phyloP scores from a whole-genome alignment of 2,797 vertebrate genomes.

The Dipus sagitta region DNA sequence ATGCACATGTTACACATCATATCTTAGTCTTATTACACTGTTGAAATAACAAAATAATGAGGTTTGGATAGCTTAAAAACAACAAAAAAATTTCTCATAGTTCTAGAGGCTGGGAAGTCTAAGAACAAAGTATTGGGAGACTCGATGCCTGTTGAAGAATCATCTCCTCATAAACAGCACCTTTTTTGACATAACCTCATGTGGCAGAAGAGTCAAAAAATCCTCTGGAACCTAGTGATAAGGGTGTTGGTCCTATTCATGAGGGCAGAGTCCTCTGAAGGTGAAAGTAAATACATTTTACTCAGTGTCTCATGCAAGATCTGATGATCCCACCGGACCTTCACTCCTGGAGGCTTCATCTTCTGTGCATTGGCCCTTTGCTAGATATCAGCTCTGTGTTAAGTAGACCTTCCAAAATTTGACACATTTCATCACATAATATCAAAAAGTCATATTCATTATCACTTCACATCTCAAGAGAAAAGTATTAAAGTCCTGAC shows the following conservation, averaged over 20 bases:
- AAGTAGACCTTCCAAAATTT: conserved; percentile 44
- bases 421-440: background rate
- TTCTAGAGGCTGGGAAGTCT: background rate
- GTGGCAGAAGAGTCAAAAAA: background rate
- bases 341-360: background rate
- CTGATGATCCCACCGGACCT: too few relatives aligned
- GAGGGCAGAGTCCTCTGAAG: background rate
- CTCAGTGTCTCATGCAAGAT: background rate
- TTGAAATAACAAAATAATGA: too few relatives aligned
- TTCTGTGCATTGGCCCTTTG: background rate
- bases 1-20: too few relatives aligned
- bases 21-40: too few relatives aligned
- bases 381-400: background rate
- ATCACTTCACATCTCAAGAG: background rate
- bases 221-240: background rate
- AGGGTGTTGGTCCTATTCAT: too few relatives aligned
- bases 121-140: background rate
- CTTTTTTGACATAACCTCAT: background rate
- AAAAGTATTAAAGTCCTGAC: conserved; percentile 26
- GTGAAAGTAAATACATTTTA: background rate
- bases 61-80: too few relatives aligned
- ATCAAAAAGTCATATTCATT: background rate
- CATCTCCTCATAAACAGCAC: background rate
- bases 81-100: background rate
- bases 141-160: background rate